A percentile compares a stretch with the other conserved stretches of the same genome.
Evolutionary conservation across 2,888 invertebrate genomes (phyloP).

Genomic region (Odontocerum albicorne): DNA sequence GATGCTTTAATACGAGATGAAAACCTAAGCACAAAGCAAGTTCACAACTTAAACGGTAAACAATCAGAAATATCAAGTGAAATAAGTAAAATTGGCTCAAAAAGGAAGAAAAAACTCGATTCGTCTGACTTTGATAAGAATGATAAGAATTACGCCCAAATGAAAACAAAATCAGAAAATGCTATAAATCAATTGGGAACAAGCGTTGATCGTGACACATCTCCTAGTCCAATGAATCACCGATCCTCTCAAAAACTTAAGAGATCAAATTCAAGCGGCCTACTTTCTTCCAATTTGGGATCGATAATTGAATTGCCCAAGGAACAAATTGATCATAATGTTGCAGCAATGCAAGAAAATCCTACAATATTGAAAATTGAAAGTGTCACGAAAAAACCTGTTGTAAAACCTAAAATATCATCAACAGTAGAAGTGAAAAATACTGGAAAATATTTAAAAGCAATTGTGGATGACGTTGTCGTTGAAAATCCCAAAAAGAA

Average conservation of each 20-base stretch:
- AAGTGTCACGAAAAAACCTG: slow-evolving; percentile 41
- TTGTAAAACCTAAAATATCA: slow-evolving; percentile 58
- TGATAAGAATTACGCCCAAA: slow-evolving; percentile 44
- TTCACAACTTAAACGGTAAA: slow-evolving; percentile 49
- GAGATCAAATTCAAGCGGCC: slow-evolving; percentile 52
- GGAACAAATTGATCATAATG: slow-evolving; percentile 40
- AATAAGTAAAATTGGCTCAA: slow-evolving; percentile 38
- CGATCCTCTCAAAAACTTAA: slow-evolving; percentile 41
- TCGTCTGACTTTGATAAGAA: slow-evolving; percentile 21
- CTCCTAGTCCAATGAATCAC: slow-evolving; percentile 33
- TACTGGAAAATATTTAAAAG: slow-evolving; percentile 54
- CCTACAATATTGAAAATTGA: slow-evolving; percentile 43
- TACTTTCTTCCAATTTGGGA: slow-evolving; percentile 48
- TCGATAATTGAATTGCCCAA: slow-evolving; percentile 53
- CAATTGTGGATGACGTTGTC: slow-evolving; percentile 58
- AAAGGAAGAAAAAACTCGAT: slow-evolving; percentile 42
- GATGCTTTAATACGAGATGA: slow-evolving; percentile 58
- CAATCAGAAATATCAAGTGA: slow-evolving; percentile 33
- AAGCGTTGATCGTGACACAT: slow-evolving; percentile 42
- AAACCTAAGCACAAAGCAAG: slow-evolving; percentile 52
- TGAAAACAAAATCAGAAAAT: slow-evolving; percentile 47
- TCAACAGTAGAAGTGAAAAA: slow-evolving; percentile 56
- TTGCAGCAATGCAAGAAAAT: slow-evolving; percentile 55
- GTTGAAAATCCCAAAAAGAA: slow-evolving; percentile 58
- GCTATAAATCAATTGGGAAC: slow-evolving; percentile 44